Evolutionary conservation across 2,888 invertebrate genomes (phyloP), one percentile per base, ranked within the genome.

Genomic region (Drosophila rubida): DNA sequence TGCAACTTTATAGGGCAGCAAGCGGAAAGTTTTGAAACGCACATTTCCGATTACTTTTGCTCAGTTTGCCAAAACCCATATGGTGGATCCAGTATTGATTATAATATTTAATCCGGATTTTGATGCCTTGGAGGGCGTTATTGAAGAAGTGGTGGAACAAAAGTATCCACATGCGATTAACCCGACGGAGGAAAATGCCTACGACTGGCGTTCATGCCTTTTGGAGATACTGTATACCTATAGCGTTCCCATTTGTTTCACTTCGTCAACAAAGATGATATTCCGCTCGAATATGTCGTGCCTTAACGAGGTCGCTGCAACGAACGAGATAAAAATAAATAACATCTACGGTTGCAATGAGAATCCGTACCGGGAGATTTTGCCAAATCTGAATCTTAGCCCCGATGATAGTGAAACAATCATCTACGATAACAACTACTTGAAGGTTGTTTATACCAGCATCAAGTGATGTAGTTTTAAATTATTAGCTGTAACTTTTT

Each of bases 81-180:
- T 57, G 9, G 51, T 84, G 0, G 61, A 75, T 27, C 85, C 89
- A 0, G 66, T 76, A 2, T 11, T 91, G 46, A 82, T 91, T 32
- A 78, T 80, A 1, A 75, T 83, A 1, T 90, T 80, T 19, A 87
- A 91, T 68, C 89, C 90, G 39, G 91, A 90, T 2, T 91, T 91
- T 41, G 81, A 80, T 0, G 81, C 80, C 19, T 27, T 66, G 11
- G 48, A 27, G 1, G 46, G 37, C 1, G 7, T 65, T 2, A 32
- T 30, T 4, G 39, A 54, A n/a, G 13, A 48, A 11, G 6, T 62
- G 1, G 39, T 49, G 1, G 19, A 46, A 6, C 46, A 19, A 4
- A 19, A 9, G 16, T 62, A 45, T 68, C 39, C 57, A 8, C 7
- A 32, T 23, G 32, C 57, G 16, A 32, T 30, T 4, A 25, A 41